Percentiles rank a stretch among this genome's conserved stretches.
phyloP scores from a whole-genome alignment of 1,140 invertebrate genomes.

The Hylaeus volcanicus region DNA sequence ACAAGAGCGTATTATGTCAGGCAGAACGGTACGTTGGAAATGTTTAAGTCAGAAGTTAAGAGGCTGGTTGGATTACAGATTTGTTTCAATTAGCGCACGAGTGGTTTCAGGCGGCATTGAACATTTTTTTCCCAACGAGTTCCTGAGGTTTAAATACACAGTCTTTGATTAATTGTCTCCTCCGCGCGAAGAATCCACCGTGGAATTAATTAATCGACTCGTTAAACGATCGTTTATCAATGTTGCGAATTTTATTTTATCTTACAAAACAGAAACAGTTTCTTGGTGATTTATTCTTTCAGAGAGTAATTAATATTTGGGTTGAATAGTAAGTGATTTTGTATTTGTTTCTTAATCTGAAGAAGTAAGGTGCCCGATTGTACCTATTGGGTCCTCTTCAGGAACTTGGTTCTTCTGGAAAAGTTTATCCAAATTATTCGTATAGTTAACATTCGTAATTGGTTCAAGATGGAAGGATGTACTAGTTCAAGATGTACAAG shows the following conservation, averaged over 20 bases:
- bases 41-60: neutral
- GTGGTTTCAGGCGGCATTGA: neutral
- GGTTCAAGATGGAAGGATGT: too few species aligned
- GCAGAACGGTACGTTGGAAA: neutral
- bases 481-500: too few species aligned
- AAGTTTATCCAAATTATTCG: too few species aligned
- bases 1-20: neutral
- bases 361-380: too few species aligned
- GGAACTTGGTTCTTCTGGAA: too few species aligned
- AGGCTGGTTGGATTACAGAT: neutral
- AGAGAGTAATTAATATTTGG: too few species aligned
- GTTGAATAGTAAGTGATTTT: too few species aligned
- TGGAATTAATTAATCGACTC: slow-evolving; percentile 24
- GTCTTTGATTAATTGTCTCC: slow-evolving; percentile 13
- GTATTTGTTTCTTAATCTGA: too few species aligned
- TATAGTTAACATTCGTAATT: too few species aligned
- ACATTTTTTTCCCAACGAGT: neutral
- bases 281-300: too few species aligned
- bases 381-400: too few species aligned
- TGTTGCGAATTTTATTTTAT: neutral
- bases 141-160: neutral
- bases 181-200: neutral
- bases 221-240: slow-evolving; percentile 42
- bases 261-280: too few species aligned
- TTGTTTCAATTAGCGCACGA: neutral